A percentile compares a stretch with the other conserved stretches of the same genome.
These are phyloP conservation scores for Orgyia antiqua DNA, from an alignment of 2,888 invertebrate genomes.

Conservation along the genomic window DNA sequence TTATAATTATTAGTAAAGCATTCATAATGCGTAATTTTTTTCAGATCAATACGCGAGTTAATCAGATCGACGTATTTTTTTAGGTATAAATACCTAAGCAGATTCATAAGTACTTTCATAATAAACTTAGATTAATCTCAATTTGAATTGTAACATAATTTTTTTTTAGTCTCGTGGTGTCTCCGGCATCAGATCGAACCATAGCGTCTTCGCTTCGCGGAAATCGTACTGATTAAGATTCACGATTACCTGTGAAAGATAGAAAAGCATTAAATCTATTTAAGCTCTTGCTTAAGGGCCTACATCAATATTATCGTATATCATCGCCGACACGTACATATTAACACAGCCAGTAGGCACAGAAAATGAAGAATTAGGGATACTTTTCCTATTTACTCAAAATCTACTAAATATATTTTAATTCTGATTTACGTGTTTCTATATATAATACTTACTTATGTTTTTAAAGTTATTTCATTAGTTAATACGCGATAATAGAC, in stretches of 20 bases:
- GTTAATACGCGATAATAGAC: too few relatives aligned
- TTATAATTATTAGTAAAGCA: too few relatives aligned
- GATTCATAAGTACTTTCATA: conserved; percentile 36
- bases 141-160: neutral
- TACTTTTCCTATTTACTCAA: too few relatives aligned
- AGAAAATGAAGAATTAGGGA: too few relatives aligned
- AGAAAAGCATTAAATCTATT: neutral
- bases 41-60: too few relatives aligned
- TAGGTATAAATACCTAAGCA: conserved; percentile 23
- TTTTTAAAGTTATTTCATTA: too few relatives aligned
- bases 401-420: too few relatives aligned
- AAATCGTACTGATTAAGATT: conserved; percentile 82
- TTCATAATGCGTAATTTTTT: too few relatives aligned
- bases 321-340: too few relatives aligned
- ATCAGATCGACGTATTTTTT: conserved; percentile 18
- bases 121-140: conserved; percentile 7
- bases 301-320: neutral
- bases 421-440: too few relatives aligned
- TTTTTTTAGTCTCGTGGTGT: conserved; percentile 49
- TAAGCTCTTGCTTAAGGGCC: neutral
- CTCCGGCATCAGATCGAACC: conserved; percentile 85
- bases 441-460: too few relatives aligned
- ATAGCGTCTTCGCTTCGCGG: conserved; percentile 82
- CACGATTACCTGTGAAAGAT: conserved; percentile 75
- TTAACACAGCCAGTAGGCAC: too few relatives aligned